These are phyloP conservation scores for Phenacoccus solenopsis DNA, from an alignment of 1,140 invertebrate genomes.

Conservation along the genomic window DNA sequence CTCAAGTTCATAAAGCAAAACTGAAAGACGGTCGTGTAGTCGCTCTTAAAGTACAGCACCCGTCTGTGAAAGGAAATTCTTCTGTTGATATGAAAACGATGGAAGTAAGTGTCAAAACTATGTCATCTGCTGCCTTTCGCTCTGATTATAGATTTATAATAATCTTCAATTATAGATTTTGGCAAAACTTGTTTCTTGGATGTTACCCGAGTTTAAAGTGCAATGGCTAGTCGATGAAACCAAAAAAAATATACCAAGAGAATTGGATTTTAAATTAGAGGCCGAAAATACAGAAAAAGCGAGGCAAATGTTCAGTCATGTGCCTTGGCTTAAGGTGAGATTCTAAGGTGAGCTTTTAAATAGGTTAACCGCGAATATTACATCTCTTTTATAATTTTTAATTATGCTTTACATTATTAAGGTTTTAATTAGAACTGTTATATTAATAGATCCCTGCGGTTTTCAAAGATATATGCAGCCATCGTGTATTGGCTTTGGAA, in stretches of 20 bases:
- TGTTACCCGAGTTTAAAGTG: slow-evolving; percentile 94
- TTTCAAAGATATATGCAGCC: slow-evolving; percentile 73
- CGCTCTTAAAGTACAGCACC: slow-evolving; percentile 49
- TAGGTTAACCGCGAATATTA: not conserved
- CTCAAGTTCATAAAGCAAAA: slow-evolving; percentile 87
- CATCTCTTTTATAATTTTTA: not conserved
- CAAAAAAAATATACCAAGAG: slow-evolving; percentile 82
- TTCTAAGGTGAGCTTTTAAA: slow-evolving; percentile 30
- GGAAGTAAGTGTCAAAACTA: slow-evolving; percentile 45
- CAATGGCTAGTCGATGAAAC: slow-evolving; percentile 94
- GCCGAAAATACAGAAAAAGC: slow-evolving; percentile 82
- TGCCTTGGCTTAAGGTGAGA: slow-evolving; percentile 58
- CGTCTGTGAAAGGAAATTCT: slow-evolving; percentile 27
- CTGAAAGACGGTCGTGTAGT: slow-evolving; percentile 74
- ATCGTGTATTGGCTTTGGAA: slow-evolving; percentile 90
- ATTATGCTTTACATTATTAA: no score
- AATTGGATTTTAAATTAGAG: slow-evolving; percentile 86
- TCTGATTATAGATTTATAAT: no score
- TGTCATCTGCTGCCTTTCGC: no score
- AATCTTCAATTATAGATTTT: slow-evolving; percentile 38
- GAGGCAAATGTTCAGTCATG: slow-evolving; percentile 47
- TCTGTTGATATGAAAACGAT: slow-evolving; percentile 73
- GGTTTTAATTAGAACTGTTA: not conserved
- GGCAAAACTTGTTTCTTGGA: slow-evolving; percentile 65
- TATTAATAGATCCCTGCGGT: slow-evolving; percentile 45